These are phyloP conservation scores for Tenrec ecaudatus DNA, from an alignment of 2,113 vertebrate genomes.

Conservation along the genomic window DNA sequence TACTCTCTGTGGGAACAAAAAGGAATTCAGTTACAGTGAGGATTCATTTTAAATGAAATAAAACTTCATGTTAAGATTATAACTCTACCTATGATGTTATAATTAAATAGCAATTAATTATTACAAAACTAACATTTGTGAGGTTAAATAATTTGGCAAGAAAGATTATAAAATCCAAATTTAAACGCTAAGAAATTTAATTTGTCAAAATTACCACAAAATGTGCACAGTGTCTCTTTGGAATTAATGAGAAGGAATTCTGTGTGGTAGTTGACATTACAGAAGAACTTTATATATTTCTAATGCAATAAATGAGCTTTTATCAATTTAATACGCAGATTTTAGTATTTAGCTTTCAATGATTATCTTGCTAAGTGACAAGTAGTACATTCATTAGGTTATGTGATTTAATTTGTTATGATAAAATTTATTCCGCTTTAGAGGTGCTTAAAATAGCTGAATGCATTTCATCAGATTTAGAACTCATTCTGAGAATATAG, in stretches of 20 bases:
- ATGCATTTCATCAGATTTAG: constrained; percentile 60
- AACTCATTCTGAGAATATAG: constrained; percentile 56
- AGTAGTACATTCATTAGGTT: constrained; percentile 68
- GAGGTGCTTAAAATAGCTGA: constrained; percentile 66
- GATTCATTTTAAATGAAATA: constrained; percentile 58
- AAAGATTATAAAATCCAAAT: constrained; percentile 69
- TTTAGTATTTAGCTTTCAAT: constrained; percentile 58
- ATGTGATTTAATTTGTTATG: constrained; percentile 69
- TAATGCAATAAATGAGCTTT: constrained; percentile 67
- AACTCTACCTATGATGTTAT: constrained; percentile 17
- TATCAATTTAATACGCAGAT: constrained; percentile 73
- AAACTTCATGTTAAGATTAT: constrained; percentile 51
- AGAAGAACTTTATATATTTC: constrained; percentile 58
- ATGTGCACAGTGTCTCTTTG: constrained; percentile 34
- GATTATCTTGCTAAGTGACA: constrained; percentile 59
- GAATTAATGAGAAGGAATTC: constrained; percentile 71
- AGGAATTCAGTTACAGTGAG: not conserved
- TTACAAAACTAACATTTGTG: constrained; percentile 63
- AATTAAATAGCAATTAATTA: constrained; percentile 65
- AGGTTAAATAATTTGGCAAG: constrained; percentile 64
- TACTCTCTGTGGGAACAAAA: not conserved
- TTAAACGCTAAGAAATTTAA: constrained; percentile 75
- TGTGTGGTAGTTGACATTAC: constrained; percentile 49
- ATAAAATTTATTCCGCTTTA: constrained; percentile 70
- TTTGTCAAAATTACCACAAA: constrained; percentile 73